Evolutionary conservation across 2,888 invertebrate genomes (phyloP).

Genomic region (Oligia strigilis): DNA sequence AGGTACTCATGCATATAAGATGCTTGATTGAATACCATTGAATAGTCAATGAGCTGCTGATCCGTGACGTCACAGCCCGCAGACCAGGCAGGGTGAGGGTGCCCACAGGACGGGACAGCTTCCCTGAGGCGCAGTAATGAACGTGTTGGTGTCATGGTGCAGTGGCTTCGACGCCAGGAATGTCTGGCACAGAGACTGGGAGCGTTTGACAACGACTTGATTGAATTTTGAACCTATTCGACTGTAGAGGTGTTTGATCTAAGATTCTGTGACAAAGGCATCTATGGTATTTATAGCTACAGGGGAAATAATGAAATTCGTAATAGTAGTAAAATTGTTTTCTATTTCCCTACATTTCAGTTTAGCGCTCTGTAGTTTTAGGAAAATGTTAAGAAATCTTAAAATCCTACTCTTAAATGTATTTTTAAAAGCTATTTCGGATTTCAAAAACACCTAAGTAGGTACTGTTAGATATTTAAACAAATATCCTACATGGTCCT

Average conservation of each 20-base stretch:
- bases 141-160: conserved; percentile 9
- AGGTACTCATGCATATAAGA: conserved; percentile 26
- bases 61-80: conserved; percentile 25
- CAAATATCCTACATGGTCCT: background rate
- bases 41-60: conserved; percentile 56
- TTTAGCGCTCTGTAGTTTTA: background rate
- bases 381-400: background rate
- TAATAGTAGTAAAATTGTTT: background rate
- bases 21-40: conserved; percentile 51
- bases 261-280: background rate
- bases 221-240: conserved; percentile 11
- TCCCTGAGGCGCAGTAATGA: background rate
- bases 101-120: background rate
- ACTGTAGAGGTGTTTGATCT: background rate
- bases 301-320: background rate
- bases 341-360: background rate
- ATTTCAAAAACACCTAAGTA: background rate
- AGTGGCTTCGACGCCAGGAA: background rate
- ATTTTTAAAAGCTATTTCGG: background rate
- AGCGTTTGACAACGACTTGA: conserved; percentile 7
- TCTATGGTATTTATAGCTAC: background rate
- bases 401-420: background rate
- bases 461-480: background rate
- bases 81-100: background rate
- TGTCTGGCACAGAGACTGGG: background rate